These are phyloP conservation scores for Lepidochrysops patricia DNA, from an alignment of 2,888 invertebrate species.

Conservation along the genomic window DNA sequence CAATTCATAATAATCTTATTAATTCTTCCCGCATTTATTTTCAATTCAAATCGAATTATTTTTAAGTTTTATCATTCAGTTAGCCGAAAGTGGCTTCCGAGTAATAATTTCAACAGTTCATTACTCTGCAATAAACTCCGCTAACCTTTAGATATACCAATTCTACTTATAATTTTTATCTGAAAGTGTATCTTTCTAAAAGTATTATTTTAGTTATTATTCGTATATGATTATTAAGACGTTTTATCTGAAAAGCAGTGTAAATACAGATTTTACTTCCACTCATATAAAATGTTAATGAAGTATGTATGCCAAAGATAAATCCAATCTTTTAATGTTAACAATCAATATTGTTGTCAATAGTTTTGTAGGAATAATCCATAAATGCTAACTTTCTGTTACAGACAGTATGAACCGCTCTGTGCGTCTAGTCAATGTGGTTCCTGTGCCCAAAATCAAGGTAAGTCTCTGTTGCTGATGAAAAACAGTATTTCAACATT, in stretches of 20 bases:
- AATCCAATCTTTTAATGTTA: background rate
- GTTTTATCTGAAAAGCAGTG: too few species aligned
- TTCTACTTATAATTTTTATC: background rate
- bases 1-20: slow-evolving; percentile 39
- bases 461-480: slow-evolving; percentile 27
- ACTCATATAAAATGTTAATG: background rate
- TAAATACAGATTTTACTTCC: too few species aligned
- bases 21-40: slow-evolving; percentile 48
- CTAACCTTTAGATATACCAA: background rate
- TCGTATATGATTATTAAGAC: too few species aligned
- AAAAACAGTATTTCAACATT: too few species aligned
- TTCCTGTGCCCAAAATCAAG: slow-evolving; percentile 34
- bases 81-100: too few species aligned
- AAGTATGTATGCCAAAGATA: background rate
- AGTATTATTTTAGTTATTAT: too few species aligned
- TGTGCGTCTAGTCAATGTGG: slow-evolving; percentile 38
- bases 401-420: slow-evolving; percentile 25
- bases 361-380: too few species aligned
- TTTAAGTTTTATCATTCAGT: background rate
- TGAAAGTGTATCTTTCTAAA: too few species aligned
- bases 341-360: too few species aligned
- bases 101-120: too few species aligned
- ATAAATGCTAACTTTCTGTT: slow-evolving; percentile 2
- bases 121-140: background rate
- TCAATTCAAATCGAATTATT: slow-evolving; percentile 23